Evolutionary conservation across 1,140 invertebrate genomes (phyloP).

Genomic region (Bactericera cockerelli): DNA sequence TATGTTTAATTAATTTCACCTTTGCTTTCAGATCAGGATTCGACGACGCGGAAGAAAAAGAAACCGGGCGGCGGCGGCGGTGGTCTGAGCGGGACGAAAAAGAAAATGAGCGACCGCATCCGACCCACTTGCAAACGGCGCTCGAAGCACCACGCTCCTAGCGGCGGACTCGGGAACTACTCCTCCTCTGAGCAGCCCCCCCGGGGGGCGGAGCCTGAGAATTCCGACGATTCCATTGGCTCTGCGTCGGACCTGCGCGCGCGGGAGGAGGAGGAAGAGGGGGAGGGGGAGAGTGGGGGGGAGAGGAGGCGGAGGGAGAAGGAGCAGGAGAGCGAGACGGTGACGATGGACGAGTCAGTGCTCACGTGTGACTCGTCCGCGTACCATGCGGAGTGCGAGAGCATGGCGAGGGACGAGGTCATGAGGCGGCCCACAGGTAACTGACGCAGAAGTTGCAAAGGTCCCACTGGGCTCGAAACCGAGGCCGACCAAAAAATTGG

Average conservation of each 20-base stretch:
- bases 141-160: background rate
- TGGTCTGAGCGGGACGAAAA: background rate
- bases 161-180: background rate
- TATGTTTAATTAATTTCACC: too few relatives aligned
- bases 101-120: background rate
- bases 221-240: slow-evolving; percentile 53
- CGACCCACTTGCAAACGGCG: background rate
- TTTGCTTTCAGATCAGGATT: background rate
- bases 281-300: slow-evolving; percentile 29
- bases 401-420: slow-evolving; percentile 27
- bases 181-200: background rate
- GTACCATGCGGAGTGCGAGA: slow-evolving; percentile 55
- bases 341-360: slow-evolving; percentile 48
- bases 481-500: too few relatives aligned
- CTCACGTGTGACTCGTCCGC: slow-evolving; percentile 49
- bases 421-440: background rate
- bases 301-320: slow-evolving; percentile 20
- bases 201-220: slow-evolving; percentile 28
- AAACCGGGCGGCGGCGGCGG: slow-evolving; percentile 23
- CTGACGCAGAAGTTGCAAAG: too few relatives aligned
- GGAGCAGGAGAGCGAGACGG: slow-evolving; percentile 29
- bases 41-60: slow-evolving; percentile 25
- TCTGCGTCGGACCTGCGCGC: slow-evolving; percentile 53
- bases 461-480: too few relatives aligned
- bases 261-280: slow-evolving; percentile 39